Evolutionary conservation across 2,113 vertebrate species (phyloP), one percentile per base, ranked within the genome.

Genomic region (Aptenodytes patagonicus): DNA sequence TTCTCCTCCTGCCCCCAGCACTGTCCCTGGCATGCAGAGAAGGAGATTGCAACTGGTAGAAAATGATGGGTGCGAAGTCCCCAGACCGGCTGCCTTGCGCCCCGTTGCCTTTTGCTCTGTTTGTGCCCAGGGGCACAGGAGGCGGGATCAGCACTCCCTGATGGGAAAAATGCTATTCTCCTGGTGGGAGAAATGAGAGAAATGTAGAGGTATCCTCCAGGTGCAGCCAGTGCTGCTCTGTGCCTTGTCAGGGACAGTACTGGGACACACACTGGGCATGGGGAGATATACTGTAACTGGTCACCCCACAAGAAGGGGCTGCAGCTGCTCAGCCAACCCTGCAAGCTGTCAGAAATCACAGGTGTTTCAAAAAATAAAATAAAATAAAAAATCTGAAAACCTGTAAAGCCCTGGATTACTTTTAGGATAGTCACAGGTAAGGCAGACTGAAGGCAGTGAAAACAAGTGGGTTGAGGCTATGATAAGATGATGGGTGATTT

Each of bases 71-170:
- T 21, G 31, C 11, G 15, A 32, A 29, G 52, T 5, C 1, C 11
- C 46, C 22, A 86, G 51, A 17, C 14, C 3, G 0, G 9, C 8
- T 66, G 36, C 44, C 28, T 57, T 13, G 20, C 1, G 2, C 15
- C 47, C 46, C 0, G 0, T 32, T 2, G 0, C 34, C 21, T 81
- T 54, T 52, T 64, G 28, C 15, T 38, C 17, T 28, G 10, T 16
- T 83, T 83, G 46, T 52, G 34, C 24, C 3, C 15, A 44, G 11
- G 22, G 28, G 26, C 32, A 71, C 4, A 11, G 51, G 8, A 83
- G 24, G 6, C 14, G 31, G 24, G 40, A 78, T 58, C 40, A 5
- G 36, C 5, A 29, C 34, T n/a, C 21, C 7, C 1, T 2, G 10
- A 28, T 28, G 6, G 25, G 55, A 42, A 46, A 93, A 90, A 62